phyloP scores from a whole-genome alignment of 2,113 vertebrate genomes.

The Thalassarche chlororhynchos region DNA sequence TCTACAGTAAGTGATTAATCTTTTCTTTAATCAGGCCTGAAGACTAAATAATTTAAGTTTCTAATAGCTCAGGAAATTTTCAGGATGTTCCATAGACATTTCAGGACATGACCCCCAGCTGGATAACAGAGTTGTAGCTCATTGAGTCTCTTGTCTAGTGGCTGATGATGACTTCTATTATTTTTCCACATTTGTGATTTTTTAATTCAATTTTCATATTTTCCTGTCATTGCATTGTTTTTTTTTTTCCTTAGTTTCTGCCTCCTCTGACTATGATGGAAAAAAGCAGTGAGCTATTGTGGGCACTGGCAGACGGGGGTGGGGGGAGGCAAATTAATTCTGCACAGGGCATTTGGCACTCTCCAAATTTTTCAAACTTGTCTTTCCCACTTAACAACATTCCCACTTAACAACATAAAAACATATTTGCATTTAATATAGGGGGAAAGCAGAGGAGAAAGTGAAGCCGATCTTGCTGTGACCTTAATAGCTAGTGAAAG shows the following conservation, averaged over 20 bases:
- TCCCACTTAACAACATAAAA: conserved; percentile 9
- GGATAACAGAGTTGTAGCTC: not conserved
- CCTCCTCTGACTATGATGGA: not conserved
- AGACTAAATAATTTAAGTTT: not conserved
- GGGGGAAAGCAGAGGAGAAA: not conserved
- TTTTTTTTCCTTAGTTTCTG: not conserved
- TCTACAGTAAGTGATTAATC: not conserved
- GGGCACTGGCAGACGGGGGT: not conserved
- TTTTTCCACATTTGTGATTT: not conserved
- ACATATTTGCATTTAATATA: conserved; percentile 26
- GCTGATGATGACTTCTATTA: not conserved
- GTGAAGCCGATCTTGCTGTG: not conserved
- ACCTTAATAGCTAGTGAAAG: not conserved
- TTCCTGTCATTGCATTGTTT: not conserved
- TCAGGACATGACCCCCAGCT: not conserved
- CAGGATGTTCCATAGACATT: not conserved
- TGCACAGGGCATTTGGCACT: not conserved
- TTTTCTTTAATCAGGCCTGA: conserved; percentile 5
- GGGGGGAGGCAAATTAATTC: not conserved
- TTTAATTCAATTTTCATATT: conserved; percentile 5
- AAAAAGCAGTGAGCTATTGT: not conserved
- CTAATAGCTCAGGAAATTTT: conserved; percentile 25
- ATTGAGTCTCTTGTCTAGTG: not conserved
- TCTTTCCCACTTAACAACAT: conserved; percentile 26
- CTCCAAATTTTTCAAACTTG: not conserved